A percentile compares a stretch with the other conserved stretches of the same genome.
Evolutionary conservation across 2,888 invertebrate species (phyloP).

Genomic region (Hirtodrosophila confusa): DNA sequence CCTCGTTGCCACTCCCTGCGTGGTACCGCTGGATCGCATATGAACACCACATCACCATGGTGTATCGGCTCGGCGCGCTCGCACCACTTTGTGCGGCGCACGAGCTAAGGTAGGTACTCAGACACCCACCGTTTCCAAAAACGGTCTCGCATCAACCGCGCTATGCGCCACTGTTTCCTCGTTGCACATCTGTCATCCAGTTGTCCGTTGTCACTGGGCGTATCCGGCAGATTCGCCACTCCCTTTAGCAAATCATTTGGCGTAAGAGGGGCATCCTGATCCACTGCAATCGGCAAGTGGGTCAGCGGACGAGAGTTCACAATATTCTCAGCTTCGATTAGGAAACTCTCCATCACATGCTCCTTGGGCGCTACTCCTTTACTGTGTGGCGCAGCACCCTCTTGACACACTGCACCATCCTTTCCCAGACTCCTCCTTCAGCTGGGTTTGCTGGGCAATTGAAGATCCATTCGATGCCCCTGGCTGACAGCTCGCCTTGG

Average conservation of each 20-base stretch:
- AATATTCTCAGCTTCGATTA: neutral
- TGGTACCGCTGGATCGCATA: too few relatives aligned
- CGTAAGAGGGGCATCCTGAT: too few relatives aligned
- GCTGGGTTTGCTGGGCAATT: constrained; percentile 10
- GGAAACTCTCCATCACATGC: neutral
- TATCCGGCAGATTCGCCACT: neutral
- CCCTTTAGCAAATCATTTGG: neutral
- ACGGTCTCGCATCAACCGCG: neutral
- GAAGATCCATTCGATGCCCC: constrained; percentile 7
- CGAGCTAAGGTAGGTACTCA: neutral
- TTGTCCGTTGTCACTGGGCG: neutral
- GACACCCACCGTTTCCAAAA: neutral
- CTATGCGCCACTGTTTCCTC: too few relatives aligned
- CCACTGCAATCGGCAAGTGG: too few relatives aligned
- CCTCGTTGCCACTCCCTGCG: too few relatives aligned
- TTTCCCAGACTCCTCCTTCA: constrained; percentile 14
- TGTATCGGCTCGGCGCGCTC: too few relatives aligned
- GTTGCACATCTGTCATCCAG: too few relatives aligned
- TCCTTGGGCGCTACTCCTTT: too few relatives aligned
- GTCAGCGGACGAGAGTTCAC: too few relatives aligned
- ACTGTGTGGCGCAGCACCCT: too few relatives aligned
- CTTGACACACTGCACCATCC: neutral
- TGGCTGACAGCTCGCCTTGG: constrained; percentile 1
- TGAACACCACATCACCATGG: too few relatives aligned
- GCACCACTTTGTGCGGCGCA: neutral